A percentile compares a stretch with the other conserved stretches of the same genome.
These are phyloP conservation scores for Characodon lateralis DNA, from an alignment of 2,797 vertebrate genomes.

Conservation along the genomic window DNA sequence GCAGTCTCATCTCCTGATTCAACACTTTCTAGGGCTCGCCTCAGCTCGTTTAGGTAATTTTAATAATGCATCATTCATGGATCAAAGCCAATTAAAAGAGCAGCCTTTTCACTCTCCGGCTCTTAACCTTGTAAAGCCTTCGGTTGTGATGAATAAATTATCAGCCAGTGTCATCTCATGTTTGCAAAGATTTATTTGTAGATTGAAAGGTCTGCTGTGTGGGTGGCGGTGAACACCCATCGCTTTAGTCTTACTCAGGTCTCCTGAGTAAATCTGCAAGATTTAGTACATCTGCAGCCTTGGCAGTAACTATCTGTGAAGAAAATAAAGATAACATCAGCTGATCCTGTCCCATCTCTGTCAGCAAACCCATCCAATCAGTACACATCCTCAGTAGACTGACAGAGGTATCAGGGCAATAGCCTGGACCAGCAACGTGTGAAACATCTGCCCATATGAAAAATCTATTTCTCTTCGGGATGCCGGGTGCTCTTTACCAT, in stretches of 20 bases:
- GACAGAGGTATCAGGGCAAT: conserved; percentile 34
- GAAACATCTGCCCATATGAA: no score
- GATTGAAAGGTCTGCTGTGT: conserved; percentile 41
- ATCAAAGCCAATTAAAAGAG: conserved; percentile 79
- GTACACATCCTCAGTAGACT: conserved; percentile 48
- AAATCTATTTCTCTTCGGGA: no score
- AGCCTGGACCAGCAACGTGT: conserved; percentile 18
- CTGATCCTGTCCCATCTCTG: conserved; percentile 49
- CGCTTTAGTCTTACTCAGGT: conserved; percentile 43
- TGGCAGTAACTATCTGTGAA: conserved; percentile 12
- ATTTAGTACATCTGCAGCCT: conserved; percentile 43
- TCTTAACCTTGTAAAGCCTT: conserved; percentile 70
- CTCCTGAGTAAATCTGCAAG: conserved; percentile 38
- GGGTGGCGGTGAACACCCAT: conserved; percentile 31
- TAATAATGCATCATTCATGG: conserved; percentile 78
- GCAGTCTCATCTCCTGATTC: conserved; percentile 45
- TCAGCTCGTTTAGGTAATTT: conserved; percentile 61
- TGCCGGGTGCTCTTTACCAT: no score
- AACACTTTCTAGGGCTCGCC: conserved; percentile 52
- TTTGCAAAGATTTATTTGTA: conserved; percentile 48
- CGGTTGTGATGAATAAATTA: conserved; percentile 77
- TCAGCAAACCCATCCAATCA: conserved; percentile 49
- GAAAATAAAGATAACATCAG: conserved; percentile 62
- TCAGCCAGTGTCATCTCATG: conserved; percentile 51
- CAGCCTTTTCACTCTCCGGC: conserved; percentile 69